Base-by-base conservation (phyloP, 2,113 vertebrate species). In the Eublepharis macularius region DNA sequence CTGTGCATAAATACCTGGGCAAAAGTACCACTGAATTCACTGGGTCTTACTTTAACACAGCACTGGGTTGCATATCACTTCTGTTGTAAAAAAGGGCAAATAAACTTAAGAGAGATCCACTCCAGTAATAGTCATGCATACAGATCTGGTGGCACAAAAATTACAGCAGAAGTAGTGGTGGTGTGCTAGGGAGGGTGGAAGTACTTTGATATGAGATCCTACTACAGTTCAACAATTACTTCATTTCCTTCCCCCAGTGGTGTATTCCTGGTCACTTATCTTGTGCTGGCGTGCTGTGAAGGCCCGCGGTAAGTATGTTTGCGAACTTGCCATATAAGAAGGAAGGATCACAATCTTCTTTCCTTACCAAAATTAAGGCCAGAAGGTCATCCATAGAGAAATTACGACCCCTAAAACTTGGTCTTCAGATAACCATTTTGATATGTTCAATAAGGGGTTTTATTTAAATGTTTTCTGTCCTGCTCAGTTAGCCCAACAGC, bases 271-370 rank as follows among this genome's bases (percentile, higher is more conserved):
- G 89, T 95, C 72, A 97, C 97, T 70, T 98, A 98, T 94, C 87
- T 98, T 89, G 95, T 96, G 85, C 96, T 99, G 79, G 92, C 91
- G 76, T 99, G 98, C 96, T 99, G 98, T 92, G 96, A 98, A 92
- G 97, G 96, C 19, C 97, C 97, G n/a, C 97, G 98, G 98, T 99
- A 92, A 98, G 97, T 95, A 3, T n/a, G 29, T 0, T 0, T n/a
- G 7, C 21, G 29, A n/a, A 60, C 14, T 47, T 8, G 24, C n/a
- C n/a, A n/a, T n/a, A n/a, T n/a, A n/a, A n/a, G n/a, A n/a, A n/a
- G n/a, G n/a, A n/a, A n/a, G n/a, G n/a, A n/a, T n/a, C n/a, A n/a
- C 51, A 54, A 17, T 4, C 51, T 3, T 36, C 32, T 10, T 34
- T 9, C n/a, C 34, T 36, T 14, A 68, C 66, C n/a, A 13, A 68